Percentiles rank a stretch among this genome's conserved stretches.
These are phyloP conservation scores for Pangasius larnaudii DNA, from an alignment of 2,797 vertebrate species.

Conservation along the genomic window DNA sequence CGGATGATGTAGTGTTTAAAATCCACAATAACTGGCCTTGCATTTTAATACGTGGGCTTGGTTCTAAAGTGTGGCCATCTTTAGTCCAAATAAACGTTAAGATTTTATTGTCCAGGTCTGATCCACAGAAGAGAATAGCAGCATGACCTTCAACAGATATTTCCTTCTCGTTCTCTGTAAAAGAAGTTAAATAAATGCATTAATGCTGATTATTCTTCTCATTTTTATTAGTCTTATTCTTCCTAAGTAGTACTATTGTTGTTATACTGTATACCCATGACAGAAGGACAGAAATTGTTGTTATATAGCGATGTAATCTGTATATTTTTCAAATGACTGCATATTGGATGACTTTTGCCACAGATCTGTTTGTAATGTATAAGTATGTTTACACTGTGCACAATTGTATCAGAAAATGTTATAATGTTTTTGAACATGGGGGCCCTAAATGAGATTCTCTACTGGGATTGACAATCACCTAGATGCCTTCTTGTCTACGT, in stretches of 20 bases:
- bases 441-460: background rate
- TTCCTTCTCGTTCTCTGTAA: background rate
- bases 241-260: background rate
- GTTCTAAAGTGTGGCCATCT: constrained; percentile 10
- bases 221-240: background rate
- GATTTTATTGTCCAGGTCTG: background rate
- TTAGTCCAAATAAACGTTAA: constrained; percentile 26
- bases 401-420: background rate
- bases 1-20: constrained; percentile 27
- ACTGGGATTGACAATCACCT: background rate
- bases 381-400: background rate
- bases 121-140: background rate
- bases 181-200: background rate
- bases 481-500: background rate
- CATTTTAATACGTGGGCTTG: constrained; percentile 4
- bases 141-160: constrained; percentile 4
- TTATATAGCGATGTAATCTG: background rate
- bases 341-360: background rate
- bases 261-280: background rate
- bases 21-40: constrained; percentile 30
- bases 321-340: background rate
- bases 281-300: background rate
- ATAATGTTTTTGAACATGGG: background rate
- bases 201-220: background rate
- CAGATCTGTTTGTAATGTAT: background rate